phyloP scores from a whole-genome alignment of 1,140 invertebrate genomes.

The Neodiprion pinetum region DNA sequence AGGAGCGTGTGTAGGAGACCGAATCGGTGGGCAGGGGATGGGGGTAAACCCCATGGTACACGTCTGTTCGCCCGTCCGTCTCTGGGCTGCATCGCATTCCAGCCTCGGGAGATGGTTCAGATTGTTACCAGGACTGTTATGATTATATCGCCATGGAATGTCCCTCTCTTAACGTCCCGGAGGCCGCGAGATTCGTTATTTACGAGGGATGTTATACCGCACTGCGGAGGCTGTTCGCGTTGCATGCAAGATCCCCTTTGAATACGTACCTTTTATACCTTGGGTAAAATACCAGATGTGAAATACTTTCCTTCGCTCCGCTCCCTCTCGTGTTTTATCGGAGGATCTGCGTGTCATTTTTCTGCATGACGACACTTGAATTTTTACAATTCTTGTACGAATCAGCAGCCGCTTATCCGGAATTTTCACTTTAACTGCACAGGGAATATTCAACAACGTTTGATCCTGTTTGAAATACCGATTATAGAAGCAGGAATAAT shows the following conservation, averaged over 20 bases:
- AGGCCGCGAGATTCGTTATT: background rate
- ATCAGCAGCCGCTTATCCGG: no score
- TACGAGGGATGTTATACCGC: background rate
- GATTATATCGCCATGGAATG: constrained; percentile 5
- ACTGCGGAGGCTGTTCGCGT: background rate
- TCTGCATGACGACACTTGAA: no score
- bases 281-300: no score
- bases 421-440: no score
- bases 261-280: background rate
- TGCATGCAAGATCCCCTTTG: no score
- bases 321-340: background rate
- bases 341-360: background rate
- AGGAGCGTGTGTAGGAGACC: background rate
- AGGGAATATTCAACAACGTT: no score
- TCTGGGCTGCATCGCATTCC: background rate
- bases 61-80: background rate
- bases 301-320: background rate
- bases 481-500: no score
- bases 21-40: background rate
- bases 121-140: constrained; percentile 5
- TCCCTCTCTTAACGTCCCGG: background rate
- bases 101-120: background rate
- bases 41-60: background rate
- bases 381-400: no score
- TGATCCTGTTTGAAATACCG: no score